These are phyloP conservation scores for Patella depressa DNA, from an alignment of 2,888 invertebrate species.

Conservation along the genomic window DNA sequence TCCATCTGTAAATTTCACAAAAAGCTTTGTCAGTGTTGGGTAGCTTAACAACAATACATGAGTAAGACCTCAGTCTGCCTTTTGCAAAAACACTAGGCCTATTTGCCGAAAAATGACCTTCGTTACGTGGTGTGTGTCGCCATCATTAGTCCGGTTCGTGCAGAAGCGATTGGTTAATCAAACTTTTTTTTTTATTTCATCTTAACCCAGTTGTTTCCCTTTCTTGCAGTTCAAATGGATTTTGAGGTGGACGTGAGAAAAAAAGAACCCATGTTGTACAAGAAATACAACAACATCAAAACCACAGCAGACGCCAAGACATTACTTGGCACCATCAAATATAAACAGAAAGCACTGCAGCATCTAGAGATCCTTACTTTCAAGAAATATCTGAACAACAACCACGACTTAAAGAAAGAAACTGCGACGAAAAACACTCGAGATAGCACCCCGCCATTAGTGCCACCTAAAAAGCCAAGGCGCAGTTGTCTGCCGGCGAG, in stretches of 20 bases:
- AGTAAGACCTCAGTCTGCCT: too few species aligned
- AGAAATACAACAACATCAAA: constrained; percentile 43
- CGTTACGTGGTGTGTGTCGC: too few species aligned
- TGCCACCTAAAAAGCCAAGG: neutral
- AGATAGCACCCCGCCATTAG: too few species aligned
- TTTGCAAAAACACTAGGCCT: too few species aligned
- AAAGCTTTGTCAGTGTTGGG: too few species aligned
- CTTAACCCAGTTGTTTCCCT: neutral
- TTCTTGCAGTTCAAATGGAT: constrained; percentile 28
- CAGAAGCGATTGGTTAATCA: neutral
- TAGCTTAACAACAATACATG: too few species aligned
- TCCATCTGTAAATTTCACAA: too few species aligned
- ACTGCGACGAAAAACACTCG: neutral
- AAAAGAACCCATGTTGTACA: constrained; percentile 43
- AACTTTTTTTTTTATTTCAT: neutral
- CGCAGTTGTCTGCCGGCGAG: neutral
- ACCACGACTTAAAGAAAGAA: neutral
- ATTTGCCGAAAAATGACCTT: too few species aligned
- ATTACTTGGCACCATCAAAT: constrained; percentile 34
- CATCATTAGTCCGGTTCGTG: neutral
- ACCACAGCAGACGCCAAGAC: constrained; percentile 38
- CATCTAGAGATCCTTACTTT: constrained; percentile 47
- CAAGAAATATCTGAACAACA: constrained; percentile 19
- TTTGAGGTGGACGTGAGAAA: constrained; percentile 37
- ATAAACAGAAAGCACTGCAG: constrained; percentile 42